phyloP scores from a whole-genome alignment of 2,888 invertebrate genomes.

The Stenodera caucasica region DNA sequence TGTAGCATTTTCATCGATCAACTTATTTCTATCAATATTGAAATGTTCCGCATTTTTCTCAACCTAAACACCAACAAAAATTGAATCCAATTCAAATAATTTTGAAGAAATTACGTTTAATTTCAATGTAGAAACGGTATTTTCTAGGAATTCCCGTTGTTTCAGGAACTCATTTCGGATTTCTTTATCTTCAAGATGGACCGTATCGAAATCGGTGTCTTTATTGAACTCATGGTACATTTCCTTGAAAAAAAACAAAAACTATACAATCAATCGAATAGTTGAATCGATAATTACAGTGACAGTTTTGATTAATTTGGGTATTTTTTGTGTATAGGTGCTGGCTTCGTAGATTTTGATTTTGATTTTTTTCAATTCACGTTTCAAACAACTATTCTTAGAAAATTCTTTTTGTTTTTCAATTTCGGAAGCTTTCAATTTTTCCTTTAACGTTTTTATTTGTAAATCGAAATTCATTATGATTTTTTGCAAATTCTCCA shows the following conservation, averaged over 20 bases:
- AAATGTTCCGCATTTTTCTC: too few relatives aligned
- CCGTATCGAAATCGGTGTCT: conserved; percentile 62
- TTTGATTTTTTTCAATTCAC: conserved; percentile 72
- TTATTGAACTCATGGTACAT: conserved; percentile 71
- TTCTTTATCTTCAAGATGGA: conserved; percentile 69
- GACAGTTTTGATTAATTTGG: conserved; percentile 61
- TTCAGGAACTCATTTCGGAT: conserved; percentile 75
- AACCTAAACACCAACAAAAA: too few relatives aligned
- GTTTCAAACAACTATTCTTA: conserved; percentile 64
- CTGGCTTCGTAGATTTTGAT: conserved; percentile 81
- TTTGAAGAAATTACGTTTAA: too few relatives aligned
- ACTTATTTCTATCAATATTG: too few relatives aligned
- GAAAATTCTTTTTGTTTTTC: conserved; percentile 70
- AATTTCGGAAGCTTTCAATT: conserved; percentile 70
- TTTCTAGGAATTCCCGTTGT: conserved; percentile 81
- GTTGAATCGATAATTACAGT: conserved; percentile 52
- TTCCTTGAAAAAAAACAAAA: conserved; percentile 52
- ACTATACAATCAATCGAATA: conserved; percentile 4
- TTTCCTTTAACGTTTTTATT: conserved; percentile 75
- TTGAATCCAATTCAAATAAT: too few relatives aligned
- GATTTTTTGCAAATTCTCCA: conserved; percentile 76
- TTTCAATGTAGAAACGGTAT: conserved; percentile 61
- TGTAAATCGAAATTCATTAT: conserved; percentile 71
- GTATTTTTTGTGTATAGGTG: conserved; percentile 76
- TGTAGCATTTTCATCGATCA: too few relatives aligned